A percentile compares a stretch with the other conserved stretches of the same genome.
These are phyloP conservation scores for Drosophila asahinai DNA, from an alignment of 1,140 invertebrate genomes.

Conservation along the genomic window DNA sequence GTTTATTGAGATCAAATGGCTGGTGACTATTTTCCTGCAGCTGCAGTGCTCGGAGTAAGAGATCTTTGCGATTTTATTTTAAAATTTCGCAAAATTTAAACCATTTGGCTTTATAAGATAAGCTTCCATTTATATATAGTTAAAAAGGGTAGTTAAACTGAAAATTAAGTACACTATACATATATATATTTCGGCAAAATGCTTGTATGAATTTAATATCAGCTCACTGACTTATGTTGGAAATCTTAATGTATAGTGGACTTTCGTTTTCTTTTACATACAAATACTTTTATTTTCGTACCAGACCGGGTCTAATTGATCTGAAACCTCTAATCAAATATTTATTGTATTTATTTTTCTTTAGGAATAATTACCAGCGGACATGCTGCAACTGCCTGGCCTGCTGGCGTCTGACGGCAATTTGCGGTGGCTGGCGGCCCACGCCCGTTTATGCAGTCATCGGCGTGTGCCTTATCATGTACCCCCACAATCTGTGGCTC, in stretches of 20 bases:
- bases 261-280: too few species aligned
- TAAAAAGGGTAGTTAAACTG: neutral
- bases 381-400: conserved; percentile 50
- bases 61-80: neutral
- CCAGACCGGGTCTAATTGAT: too few species aligned
- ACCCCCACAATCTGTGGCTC: conserved; percentile 83
- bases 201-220: too few species aligned
- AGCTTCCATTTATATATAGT: neutral
- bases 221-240: too few species aligned
- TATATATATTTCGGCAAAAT: too few species aligned
- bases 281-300: too few species aligned
- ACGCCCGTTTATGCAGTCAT: conserved; percentile 72
- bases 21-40: conserved; percentile 78
- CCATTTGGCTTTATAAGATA: too few species aligned
- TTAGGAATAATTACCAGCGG: conserved; percentile 69
- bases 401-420: conserved; percentile 62
- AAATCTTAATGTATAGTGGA: too few species aligned
- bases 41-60: conserved; percentile 75
- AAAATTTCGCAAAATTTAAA: too few species aligned
- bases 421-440: conserved; percentile 73
- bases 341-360: conserved; percentile 39
- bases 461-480: conserved; percentile 72
- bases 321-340: neutral
- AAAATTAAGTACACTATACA: neutral
- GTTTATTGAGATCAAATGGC: conserved; percentile 82